Percentiles rank a stretch among this genome's conserved stretches.
These are phyloP conservation scores for Pseudolaguvia tuberculata DNA, from an alignment of 2,113 vertebrate genomes.

Conservation along the genomic window DNA sequence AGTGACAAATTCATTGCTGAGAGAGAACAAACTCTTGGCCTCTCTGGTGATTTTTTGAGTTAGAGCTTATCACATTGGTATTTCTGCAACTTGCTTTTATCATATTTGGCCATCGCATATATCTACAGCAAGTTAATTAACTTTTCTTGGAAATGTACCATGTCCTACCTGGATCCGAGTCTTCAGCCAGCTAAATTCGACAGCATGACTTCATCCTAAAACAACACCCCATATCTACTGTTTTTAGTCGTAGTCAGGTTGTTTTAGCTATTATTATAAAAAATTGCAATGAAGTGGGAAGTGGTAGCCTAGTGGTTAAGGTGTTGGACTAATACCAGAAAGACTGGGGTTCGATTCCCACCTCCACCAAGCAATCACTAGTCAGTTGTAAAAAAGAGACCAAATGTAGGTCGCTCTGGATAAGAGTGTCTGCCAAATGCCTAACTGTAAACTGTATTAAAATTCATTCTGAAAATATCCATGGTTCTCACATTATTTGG, in stretches of 20 bases:
- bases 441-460: no score
- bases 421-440: no score
- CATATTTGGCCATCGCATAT: constrained; percentile 42
- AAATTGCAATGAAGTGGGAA: no score
- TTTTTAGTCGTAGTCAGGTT: constrained; percentile 25
- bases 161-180: constrained; percentile 37
- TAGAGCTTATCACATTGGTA: constrained; percentile 36
- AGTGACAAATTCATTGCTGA: constrained; percentile 17
- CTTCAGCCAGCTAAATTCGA: constrained; percentile 31
- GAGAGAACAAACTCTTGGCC: constrained; percentile 36
- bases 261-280: constrained; percentile 12
- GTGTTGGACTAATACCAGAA: no score
- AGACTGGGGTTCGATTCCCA: no score
- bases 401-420: no score
- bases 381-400: no score
- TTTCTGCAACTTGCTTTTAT: constrained; percentile 35
- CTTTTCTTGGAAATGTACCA: constrained; percentile 44
- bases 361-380: no score
- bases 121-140: constrained; percentile 45
- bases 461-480: background rate
- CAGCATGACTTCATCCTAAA: constrained; percentile 39
- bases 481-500: constrained; percentile 1
- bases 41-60: constrained; percentile 25
- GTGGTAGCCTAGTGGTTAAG: no score
- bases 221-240: constrained; percentile 18